Evolutionary conservation across 2,888 invertebrate species (phyloP), one percentile per base, ranked within the genome.

Genomic region (Acanthosoma haemorrhoidale): DNA sequence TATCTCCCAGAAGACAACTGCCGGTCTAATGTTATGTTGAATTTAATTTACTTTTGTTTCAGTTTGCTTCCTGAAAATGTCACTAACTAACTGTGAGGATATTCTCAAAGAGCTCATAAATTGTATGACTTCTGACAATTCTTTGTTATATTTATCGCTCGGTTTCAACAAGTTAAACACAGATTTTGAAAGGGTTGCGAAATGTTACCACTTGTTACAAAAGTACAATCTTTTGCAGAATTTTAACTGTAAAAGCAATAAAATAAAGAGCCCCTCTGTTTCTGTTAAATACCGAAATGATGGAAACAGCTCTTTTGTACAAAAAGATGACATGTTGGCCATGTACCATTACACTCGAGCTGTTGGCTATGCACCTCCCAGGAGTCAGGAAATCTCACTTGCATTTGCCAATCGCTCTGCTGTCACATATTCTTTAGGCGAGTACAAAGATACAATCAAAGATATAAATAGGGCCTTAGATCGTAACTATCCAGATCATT

Each of bases 351-450:
- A 89, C 76, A 87, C 87, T 63, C 81, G 84, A 77, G 85, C 88
- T 74, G 81, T 90, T 75, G 84, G 87, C 11, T 82, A 82, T 79
- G 87, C 91, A 6, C 84, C 85, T 61, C 73, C 75, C 8, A 78
- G 80, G 39, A 84, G 87, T 13, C 84, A 86, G 73, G 83, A 84
- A 76, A 83, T 88, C 73, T 81, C 84, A 11, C 79, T 89, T 59
- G 88, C 89, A 1, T 84, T 88, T 77, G 87, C 88, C 0, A 92
- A 92, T 78, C 84, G 92, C 76, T 91, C 92, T 43, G 91, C 90
- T 29, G 86, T 89, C 9, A 83, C 91, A 66, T 86, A 84, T 74
- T 84, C 85, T 74, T 81, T 88, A 76, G 81, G 84, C 72, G 84
- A 87, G 59, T 89, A 86, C 77, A 78, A 82, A 21, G 87, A 88